Base-by-base conservation (phyloP, 2,888 invertebrate genomes). In the Amblyjoppa fuscipennis region DNA sequence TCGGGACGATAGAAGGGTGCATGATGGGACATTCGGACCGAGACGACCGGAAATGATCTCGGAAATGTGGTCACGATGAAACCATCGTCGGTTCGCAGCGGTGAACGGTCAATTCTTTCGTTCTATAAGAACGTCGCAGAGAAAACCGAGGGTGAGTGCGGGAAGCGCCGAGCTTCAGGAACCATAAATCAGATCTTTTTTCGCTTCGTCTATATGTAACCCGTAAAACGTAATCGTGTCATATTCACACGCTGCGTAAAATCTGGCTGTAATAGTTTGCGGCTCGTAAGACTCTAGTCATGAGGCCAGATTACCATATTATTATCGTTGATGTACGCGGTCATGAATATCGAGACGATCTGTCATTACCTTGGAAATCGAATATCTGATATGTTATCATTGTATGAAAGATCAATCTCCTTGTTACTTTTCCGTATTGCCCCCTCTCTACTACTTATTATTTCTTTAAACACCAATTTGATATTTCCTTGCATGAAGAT, bases 231-330 rank as follows among this genome's bases (percentile, higher is more conserved):
- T 90, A 91, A 91, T 92, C 91, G 82, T 89, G 89, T 90, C 90
- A 89, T 73, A 66, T 71, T 41, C 45, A 76, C 56, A 80, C 34
- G 5, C 59, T 38, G 66, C n/a, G 38, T 51, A 53, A 77, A 87
- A 88, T 81, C 61, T 51, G 83, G 82, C 80, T 86, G 64, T 64
- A 88, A 74, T 79, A 86, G 84, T 91, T 92, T 87, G 87, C 90
- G 87, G 87, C 90, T 92, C 90, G 90, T 92, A 92, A 92, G 91
- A 88, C 89, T 87, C 89, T 89, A 90, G 83, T 84, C 88, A 91
- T 83, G 90, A 89, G 90, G 88, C 74, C 88, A 89, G 89, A 91
- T 92, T 91, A 91, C 90, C 92, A 91, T 92, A 91, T 91, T 89
- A 91, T 91, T 90, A 90, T 84, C 78, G 85, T 71, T 87, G 51